Conservation (phyloP, 2,797 vertebrate genomes). For the Gallinago solitaria region DNA sequence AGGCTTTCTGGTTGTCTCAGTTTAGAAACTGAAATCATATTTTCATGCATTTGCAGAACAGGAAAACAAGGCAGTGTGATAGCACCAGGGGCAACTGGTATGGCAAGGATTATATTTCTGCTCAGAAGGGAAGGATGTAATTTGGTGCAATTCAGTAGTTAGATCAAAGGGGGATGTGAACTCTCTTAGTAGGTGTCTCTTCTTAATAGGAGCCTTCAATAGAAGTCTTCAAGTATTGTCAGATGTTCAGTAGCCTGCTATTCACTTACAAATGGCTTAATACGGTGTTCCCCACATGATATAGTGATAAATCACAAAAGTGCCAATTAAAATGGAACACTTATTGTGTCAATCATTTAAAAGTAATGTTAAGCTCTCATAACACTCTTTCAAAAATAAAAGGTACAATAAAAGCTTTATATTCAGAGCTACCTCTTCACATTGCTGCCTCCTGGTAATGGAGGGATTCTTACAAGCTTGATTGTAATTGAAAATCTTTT, state of each 20-base stretch:
- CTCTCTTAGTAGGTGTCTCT: slow-evolving; percentile 32
- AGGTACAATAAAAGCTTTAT: slow-evolving; percentile 66
- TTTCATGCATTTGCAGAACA: slow-evolving; percentile 26
- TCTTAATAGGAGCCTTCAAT: slow-evolving; percentile 37
- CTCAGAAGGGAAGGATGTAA: slow-evolving; percentile 22
- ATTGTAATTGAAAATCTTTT: slow-evolving; percentile 36
- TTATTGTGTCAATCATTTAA: slow-evolving; percentile 62
- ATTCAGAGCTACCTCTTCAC: slow-evolving; percentile 29
- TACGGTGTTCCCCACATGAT: slow-evolving; percentile 41
- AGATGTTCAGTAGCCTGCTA: slow-evolving; percentile 56
- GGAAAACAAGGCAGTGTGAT: slow-evolving; percentile 7
- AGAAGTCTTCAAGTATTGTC: slow-evolving; percentile 56
- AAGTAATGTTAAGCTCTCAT: slow-evolving; percentile 44
- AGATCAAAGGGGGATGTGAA: slow-evolving; percentile 58
- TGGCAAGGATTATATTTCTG: slow-evolving; percentile 41
- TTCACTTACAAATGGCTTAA: slow-evolving; percentile 64
- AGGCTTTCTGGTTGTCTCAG: neutral
- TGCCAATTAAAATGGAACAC: slow-evolving; percentile 74
- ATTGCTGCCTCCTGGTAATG: neutral
- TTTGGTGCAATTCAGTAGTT: slow-evolving; percentile 60
- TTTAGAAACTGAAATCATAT: slow-evolving; percentile 31
- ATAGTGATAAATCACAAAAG: slow-evolving; percentile 63
- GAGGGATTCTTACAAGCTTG: neutral
- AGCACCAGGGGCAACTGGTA: slow-evolving; percentile 3
- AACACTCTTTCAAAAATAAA: slow-evolving; percentile 64